Base-by-base conservation (phyloP, 2,888 invertebrate species). In the Incurvaria masculella region DNA sequence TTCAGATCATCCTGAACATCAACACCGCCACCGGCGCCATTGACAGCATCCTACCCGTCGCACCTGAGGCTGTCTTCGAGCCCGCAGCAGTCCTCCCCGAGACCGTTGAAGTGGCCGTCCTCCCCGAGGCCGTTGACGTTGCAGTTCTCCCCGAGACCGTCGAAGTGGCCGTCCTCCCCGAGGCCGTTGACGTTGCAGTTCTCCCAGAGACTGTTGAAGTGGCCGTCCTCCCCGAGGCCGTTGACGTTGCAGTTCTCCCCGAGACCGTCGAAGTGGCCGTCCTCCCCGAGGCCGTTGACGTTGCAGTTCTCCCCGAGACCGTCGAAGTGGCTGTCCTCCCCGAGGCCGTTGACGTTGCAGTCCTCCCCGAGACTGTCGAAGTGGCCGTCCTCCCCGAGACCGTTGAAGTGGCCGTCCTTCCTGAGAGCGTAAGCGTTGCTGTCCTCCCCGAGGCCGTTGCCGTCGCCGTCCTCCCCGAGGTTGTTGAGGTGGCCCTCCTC, bases 211-310 rank as follows among this genome's bases (percentile, higher is more conserved):
- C 11, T 46, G 54, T 63, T 54, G 46, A 64, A 50, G 59, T 53
- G 17, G 57, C 61, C 46, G 54, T 53, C 42, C 57, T 61, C 20
- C 66, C 66, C 41, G 64, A 61, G 18, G 52, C 45, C 44, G 62
- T 65, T 48, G 64, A 64, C 33, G 49, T 52, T 50, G 42, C 46
- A 14, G 46, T 54, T 26, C 42, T 53, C 23, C 53, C 52, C 16
- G 59, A 58, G 44, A 58, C 61, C 54, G 57, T 52, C 20, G 45
- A 56, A 49, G 56, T 23, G 61, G 46, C 61, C 52, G 1, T 53
- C 57, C 48, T 61, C 62, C 23, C 23, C 23, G 23, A 23, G 23
- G 5, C 23, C 46, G 54, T 63, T 54, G 46, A 64, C 50, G 59
- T 53, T 26, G n/a, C n/a, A n/a, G n/a, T n/a, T n/a, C 38, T 48